These are phyloP conservation scores for Dryas iulia DNA, from an alignment of 1,140 invertebrate genomes.

Conservation along the genomic window DNA sequence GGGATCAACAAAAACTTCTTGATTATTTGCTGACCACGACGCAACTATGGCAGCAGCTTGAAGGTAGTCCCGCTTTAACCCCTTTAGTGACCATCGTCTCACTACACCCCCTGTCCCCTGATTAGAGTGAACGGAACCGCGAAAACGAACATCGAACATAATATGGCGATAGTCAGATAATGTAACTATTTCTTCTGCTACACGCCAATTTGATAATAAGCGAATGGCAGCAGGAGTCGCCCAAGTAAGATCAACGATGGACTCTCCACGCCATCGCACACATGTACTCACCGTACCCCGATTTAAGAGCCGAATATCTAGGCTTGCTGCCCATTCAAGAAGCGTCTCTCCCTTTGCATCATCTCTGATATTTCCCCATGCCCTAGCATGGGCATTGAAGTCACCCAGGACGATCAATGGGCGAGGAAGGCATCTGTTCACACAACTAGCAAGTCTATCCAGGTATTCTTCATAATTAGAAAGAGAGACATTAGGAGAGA, in stretches of 20 bases:
- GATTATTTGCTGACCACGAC: too few relatives aligned
- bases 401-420: not conserved
- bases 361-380: not conserved
- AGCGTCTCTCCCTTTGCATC: not conserved
- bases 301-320: constrained; percentile 30
- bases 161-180: constrained; percentile 54
- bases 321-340: not conserved
- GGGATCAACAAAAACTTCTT: too few relatives aligned
- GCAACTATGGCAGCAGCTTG: too few relatives aligned
- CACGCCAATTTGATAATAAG: constrained; percentile 34
- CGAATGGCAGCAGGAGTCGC: constrained; percentile 20
- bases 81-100: too few relatives aligned
- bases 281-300: constrained; percentile 33
- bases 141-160: too few relatives aligned
- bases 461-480: too few relatives aligned
- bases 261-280: constrained; percentile 39
- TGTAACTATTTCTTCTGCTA: constrained; percentile 41
- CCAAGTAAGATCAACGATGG: constrained; percentile 45
- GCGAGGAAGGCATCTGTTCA: too few relatives aligned
- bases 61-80: too few relatives aligned
- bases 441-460: too few relatives aligned
- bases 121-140: too few relatives aligned
- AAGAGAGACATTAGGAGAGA: too few relatives aligned
- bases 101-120: too few relatives aligned
- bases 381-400: not conserved